These are phyloP conservation scores for Mythimna lalbum DNA, from an alignment of 2,888 invertebrate species.

Conservation along the genomic window DNA sequence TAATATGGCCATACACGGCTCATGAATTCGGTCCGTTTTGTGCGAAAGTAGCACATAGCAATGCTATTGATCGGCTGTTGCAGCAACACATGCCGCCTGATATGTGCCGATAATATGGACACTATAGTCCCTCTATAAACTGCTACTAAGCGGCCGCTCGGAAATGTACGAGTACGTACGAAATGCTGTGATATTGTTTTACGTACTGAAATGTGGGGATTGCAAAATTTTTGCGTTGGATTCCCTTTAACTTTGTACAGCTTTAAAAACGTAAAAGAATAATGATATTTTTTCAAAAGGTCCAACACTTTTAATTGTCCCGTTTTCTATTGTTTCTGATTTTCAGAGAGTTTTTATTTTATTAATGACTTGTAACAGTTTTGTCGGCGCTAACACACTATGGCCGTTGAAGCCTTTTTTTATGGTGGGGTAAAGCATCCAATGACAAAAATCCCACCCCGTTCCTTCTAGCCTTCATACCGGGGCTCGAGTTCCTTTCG, in stretches of 20 bases:
- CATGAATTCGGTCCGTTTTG: slow-evolving; percentile 40
- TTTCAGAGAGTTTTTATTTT: too few relatives aligned
- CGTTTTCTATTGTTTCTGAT: not conserved
- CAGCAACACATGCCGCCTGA: slow-evolving; percentile 59
- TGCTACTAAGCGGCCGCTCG: slow-evolving; percentile 34
- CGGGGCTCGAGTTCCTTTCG: too few relatives aligned
- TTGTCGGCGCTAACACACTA: too few relatives aligned
- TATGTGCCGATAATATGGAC: slow-evolving; percentile 62
- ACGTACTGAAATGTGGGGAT: slow-evolving; percentile 10
- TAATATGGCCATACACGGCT: slow-evolving; percentile 39
- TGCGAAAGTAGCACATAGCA: slow-evolving; percentile 54
- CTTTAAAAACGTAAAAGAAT: not conserved
- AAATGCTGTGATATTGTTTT: slow-evolving; percentile 21
- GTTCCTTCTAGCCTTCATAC: too few relatives aligned
- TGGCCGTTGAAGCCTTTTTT: too few relatives aligned
- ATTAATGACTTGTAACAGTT: too few relatives aligned
- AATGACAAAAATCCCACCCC: too few relatives aligned
- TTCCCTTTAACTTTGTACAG: not conserved
- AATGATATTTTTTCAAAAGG: not conserved
- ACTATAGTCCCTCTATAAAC: slow-evolving; percentile 57
- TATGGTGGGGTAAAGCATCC: too few relatives aligned
- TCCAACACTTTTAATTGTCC: not conserved
- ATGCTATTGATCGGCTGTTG: slow-evolving; percentile 57
- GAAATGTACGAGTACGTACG: slow-evolving; percentile 38
- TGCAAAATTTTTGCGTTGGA: not conserved